phyloP scores from a whole-genome alignment of 2,797 vertebrate genomes.

The Pogoniulus pusillus region DNA sequence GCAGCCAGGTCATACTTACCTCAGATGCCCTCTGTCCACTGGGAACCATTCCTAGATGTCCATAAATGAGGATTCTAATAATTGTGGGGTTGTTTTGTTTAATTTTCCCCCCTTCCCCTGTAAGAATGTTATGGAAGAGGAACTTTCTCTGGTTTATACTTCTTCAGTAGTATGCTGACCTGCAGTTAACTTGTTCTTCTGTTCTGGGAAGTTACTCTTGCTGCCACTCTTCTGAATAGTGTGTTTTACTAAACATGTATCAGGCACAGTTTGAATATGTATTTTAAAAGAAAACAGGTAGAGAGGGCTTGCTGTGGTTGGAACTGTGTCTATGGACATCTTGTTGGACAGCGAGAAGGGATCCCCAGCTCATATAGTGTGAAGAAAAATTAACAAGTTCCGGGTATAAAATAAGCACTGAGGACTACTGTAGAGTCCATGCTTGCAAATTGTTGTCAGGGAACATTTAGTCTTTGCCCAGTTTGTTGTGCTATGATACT shows the following conservation, averaged over 20 bases:
- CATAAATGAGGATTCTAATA: slow-evolving; percentile 53
- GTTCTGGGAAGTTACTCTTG: neutral
- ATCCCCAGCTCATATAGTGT: neutral
- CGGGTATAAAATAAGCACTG: neutral
- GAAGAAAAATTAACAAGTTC: neutral
- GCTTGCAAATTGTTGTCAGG: neutral
- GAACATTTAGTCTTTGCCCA: neutral
- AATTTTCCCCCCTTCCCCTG: neutral
- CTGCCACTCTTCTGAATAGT: neutral
- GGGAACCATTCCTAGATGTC: slow-evolving; percentile 62
- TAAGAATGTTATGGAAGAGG: slow-evolving; percentile 43
- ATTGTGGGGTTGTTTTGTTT: neutral
- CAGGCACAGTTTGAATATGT: neutral
- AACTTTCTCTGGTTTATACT: slow-evolving; percentile 45
- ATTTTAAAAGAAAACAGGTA: neutral
- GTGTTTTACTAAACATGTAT: neutral
- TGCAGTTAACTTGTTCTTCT: slow-evolving; percentile 38
- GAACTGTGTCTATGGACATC: neutral
- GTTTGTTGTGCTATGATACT: rapidly evolving
- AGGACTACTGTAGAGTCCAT: neutral
- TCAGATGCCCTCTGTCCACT: slow-evolving; percentile 59
- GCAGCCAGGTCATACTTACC: slow-evolving; percentile 62
- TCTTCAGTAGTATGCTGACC: slow-evolving; percentile 27
- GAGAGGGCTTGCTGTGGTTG: neutral
- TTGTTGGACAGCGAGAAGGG: neutral